These are phyloP conservation scores for Drosophila greeni DNA, from an alignment of 2,888 invertebrate genomes.

Conservation along the genomic window DNA sequence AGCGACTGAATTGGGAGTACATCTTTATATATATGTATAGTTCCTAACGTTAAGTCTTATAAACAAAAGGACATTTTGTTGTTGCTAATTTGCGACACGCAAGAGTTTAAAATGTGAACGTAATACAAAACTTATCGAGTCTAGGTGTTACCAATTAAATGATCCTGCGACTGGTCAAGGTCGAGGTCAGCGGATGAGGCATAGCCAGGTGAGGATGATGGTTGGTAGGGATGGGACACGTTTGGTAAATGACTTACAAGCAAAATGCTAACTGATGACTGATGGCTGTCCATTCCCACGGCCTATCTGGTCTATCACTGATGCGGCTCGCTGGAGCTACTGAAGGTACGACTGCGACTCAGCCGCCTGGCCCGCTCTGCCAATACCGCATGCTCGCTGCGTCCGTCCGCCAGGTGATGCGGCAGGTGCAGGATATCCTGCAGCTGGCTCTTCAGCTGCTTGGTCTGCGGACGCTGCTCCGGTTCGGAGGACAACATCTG, in stretches of 20 bases:
- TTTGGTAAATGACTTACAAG: slow-evolving; percentile 33
- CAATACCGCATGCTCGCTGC: slow-evolving; percentile 55
- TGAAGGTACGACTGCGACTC: slow-evolving; percentile 72
- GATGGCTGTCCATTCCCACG: slow-evolving; percentile 7
- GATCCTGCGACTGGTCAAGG: slow-evolving; percentile 12
- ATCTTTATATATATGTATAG: slow-evolving; percentile 24
- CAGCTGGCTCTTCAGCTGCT: slow-evolving; percentile 81
- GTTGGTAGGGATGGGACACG: slow-evolving; percentile 10
- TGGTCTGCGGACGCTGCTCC: slow-evolving; percentile 86
- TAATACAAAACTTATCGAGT: slow-evolving; percentile 44
- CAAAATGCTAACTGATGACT: slow-evolving; percentile 34
- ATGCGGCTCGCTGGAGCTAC: slow-evolving; percentile 62
- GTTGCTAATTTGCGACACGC: slow-evolving; percentile 34
- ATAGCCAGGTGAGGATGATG: slow-evolving; percentile 40
- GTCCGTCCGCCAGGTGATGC: slow-evolving; percentile 58
- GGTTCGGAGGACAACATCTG: slow-evolving; percentile 89
- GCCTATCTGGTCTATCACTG: slow-evolving; percentile 40
- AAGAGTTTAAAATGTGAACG: slow-evolving; percentile 36
- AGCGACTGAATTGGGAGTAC: slow-evolving; percentile 35
- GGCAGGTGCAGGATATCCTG: slow-evolving; percentile 68
- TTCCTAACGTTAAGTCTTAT: slow-evolving; percentile 38
- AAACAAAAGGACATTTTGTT: slow-evolving; percentile 37
- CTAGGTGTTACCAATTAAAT: slow-evolving; percentile 20
- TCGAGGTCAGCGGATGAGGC: slow-evolving; percentile 38
- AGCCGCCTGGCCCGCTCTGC: slow-evolving; percentile 64